Evolutionary conservation across 2,888 invertebrate species (phyloP), one percentile per base, ranked within the genome.

Genomic region (Nemoura dubitans): DNA sequence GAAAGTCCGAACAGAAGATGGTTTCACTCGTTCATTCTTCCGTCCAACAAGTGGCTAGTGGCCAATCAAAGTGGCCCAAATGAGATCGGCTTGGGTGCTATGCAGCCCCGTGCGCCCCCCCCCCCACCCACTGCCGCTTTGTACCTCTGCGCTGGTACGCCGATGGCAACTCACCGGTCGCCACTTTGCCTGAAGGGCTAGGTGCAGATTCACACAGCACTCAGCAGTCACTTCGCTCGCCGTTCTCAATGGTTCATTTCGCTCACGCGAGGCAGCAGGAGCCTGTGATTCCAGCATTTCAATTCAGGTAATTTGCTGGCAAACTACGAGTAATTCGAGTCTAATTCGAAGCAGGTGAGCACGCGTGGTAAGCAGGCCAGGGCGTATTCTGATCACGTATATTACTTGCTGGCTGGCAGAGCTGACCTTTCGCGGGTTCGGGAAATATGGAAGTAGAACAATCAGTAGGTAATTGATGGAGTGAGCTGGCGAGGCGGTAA

Each of bases 401-500:
- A 21, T 59, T 59, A 21, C 59, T 16, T 1, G 21, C 59, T 59
- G 59, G 59, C 59, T 59, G 2, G 36, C 10, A 36, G 36, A 59
- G 59, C 59, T 59, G 59, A 59, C 59, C 59, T 59, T 59, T 59
- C 59, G 59, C 59, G 59, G 59, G 59, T 21, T 59, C 59, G 59
- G 59, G 59, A 59, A 59, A 59, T 59, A 59, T 59, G 59, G 59
- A 59, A 59, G 59, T 59, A 59, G 59, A 59, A 59, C 59, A 59
- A 59, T 59, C 59, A 59, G 59, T 59, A 59, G 59, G 59, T 59
- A 59, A 59, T 59, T 59, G 59, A 59, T 59, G 6, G 59, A 59
- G 59, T 59, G 59, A 59, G 59, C 59, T 59, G 16, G 59, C 59
- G 21, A 59, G 59, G 21, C 59, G 59, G 59, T 59, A 59, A 59